These are phyloP conservation scores for Fukomys damarensis DNA, from an alignment of 2,113 vertebrate species.

Conservation along the genomic window DNA sequence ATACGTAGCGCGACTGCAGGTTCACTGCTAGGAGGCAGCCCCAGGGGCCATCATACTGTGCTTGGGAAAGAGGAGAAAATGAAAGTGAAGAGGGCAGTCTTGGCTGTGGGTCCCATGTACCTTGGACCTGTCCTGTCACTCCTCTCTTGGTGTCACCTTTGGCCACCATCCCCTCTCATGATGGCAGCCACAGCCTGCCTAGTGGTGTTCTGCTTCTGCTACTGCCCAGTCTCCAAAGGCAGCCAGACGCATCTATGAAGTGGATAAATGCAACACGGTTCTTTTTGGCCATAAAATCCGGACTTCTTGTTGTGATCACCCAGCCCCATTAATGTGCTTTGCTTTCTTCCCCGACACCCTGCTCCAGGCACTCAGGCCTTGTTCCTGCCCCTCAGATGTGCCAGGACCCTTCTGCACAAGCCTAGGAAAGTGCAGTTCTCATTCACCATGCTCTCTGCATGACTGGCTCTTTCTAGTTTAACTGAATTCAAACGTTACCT, in stretches of 20 bases:
- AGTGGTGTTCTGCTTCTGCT: fast-evolving
- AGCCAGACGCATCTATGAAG: background rate
- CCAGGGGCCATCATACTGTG: background rate
- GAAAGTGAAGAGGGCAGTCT: background rate
- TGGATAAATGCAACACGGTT: background rate
- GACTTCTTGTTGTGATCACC: background rate
- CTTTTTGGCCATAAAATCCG: background rate
- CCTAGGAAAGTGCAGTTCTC: background rate
- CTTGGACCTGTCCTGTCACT: background rate
- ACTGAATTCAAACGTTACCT: background rate
- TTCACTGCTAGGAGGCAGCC: no score
- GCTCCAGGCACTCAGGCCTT: background rate
- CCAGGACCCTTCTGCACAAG: background rate
- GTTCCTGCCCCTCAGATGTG: background rate
- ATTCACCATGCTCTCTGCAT: background rate
- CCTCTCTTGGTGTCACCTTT: background rate
- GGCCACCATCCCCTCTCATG: background rate
- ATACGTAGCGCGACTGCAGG: background rate
- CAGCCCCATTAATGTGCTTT: background rate
- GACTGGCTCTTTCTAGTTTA: background rate
- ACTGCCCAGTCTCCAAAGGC: background rate
- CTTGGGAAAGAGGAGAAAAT: background rate
- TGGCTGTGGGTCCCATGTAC: background rate
- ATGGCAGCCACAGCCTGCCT: background rate
- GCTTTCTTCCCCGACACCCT: background rate